Conservation (phyloP, 1,140 invertebrate genomes). For the Rhagoletis pomonella region DNA sequence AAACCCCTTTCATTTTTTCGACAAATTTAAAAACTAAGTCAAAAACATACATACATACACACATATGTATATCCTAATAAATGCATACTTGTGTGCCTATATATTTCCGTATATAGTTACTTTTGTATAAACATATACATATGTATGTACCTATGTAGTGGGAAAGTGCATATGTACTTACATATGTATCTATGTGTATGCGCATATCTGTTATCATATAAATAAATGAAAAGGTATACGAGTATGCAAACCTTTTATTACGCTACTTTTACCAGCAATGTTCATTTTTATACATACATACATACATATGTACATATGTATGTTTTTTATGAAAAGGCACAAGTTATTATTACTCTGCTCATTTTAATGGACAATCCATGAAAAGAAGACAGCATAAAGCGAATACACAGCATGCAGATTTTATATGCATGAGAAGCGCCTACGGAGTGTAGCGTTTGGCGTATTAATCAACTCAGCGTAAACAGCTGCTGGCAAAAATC, state of each 20-base stretch:
- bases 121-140: not conserved
- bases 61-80: not conserved
- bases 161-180: not conserved
- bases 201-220: not conserved
- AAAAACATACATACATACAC: too few species aligned
- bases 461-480: slow-evolving; percentile 17
- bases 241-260: not conserved
- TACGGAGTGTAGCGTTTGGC: slow-evolving; percentile 12
- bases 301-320: not conserved
- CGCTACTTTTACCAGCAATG: not conserved
- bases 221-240: not conserved
- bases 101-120: too few species aligned
- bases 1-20: too few species aligned
- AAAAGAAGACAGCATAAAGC: not conserved
- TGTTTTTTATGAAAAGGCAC: not conserved
- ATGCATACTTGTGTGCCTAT: too few species aligned
- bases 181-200: not conserved
- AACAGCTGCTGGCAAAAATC: not conserved
- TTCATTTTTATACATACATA: not conserved
- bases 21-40: too few species aligned
- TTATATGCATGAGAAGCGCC: not conserved
- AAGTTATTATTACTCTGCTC: not conserved
- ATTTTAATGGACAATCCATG: not conserved
- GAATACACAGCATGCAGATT: not conserved
- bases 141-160: not conserved